Evolutionary conservation across 2,797 vertebrate genomes (phyloP).

Genomic region (Denticeps clupeoides): DNA sequence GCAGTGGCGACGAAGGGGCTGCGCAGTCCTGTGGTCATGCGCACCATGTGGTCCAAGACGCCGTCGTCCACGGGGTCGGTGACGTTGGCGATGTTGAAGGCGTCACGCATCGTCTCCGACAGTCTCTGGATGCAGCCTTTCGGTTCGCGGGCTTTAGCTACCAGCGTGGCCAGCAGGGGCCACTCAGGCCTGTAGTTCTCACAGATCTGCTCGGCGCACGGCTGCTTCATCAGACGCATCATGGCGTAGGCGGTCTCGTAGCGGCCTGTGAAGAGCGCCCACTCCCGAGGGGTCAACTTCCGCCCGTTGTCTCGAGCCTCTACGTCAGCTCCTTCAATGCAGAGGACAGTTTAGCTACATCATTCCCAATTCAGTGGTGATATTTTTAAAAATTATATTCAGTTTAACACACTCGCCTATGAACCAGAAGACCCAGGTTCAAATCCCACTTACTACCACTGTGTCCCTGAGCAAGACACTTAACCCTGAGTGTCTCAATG

Average conservation of each 20-base stretch:
- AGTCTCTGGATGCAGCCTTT: conserved; percentile 76
- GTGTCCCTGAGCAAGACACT: no score
- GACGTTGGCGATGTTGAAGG: conserved; percentile 59
- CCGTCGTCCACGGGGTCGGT: conserved; percentile 73
- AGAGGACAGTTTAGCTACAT: not conserved
- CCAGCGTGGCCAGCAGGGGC: conserved; percentile 63
- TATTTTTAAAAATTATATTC: not conserved
- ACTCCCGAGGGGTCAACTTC: conserved; percentile 73
- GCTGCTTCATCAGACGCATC: conserved; percentile 68
- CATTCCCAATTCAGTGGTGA: no score
- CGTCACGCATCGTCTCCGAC: conserved; percentile 57
- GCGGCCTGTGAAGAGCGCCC: conserved; percentile 84
- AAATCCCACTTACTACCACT: no score
- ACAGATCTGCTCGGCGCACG: conserved; percentile 69
- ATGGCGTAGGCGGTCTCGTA: conserved; percentile 74
- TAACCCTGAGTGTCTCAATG: no score
- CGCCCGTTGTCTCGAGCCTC: conserved; percentile 70
- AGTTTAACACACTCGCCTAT: no score
- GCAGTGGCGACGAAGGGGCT: conserved; percentile 74
- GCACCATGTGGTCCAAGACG: conserved; percentile 85
- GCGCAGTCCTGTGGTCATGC: conserved; percentile 73
- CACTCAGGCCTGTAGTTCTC: conserved; percentile 74
- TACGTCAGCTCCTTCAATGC: conserved; percentile 70
- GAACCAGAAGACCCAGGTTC: no score
- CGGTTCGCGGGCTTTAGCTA: conserved; percentile 65